Base-by-base conservation (phyloP, 1,140 invertebrate species). In the Ceratina australensis region DNA sequence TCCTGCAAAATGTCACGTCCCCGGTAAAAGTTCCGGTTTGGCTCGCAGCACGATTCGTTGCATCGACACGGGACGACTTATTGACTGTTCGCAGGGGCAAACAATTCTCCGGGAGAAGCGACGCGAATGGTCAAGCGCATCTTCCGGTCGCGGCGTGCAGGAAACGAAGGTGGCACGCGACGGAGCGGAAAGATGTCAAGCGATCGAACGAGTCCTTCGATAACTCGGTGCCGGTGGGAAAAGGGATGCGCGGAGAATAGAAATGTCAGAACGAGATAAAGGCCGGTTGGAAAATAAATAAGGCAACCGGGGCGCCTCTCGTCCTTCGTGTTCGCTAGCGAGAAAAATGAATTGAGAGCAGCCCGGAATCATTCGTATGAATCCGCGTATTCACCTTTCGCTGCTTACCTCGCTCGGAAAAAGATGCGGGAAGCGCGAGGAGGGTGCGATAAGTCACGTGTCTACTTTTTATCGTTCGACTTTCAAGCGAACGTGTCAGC, bases 221-320 rank as follows among this genome's bases (percentile, higher is more conserved):
- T 65, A 65, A 63, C 33, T 49, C 22, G 24, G 5, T 28, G 49
- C 28, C 24, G n/a, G 24, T 1, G 12, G 22, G 67, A 63, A 12
- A 28, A 57, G 56, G 22, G 68, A 72, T 65, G 68, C 76, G 64
- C 49, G 28, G 76, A 63, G 47, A 72, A 72, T 65, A 59, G 61
- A 72, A 78, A 78, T 20, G 68, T 72, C 68, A 28, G 50, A 15
- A 18, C 33, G 50, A 56, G 75, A 65, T 72, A 72, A 78, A 78
- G 50, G 68, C 15, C 10, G 59, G 22, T 47, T 33, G 50, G 64
- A 65, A 72, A 72, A 72, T 50, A 56, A 65, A 22, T 22, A 16
- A 24, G 60, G 26, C n/a, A 24, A 20, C 5, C 12, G 47, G 28
- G 22, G 3, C 3, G 64, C 42, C 42, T 64, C 60, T 54, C 42